Evolutionary conservation across 2,888 invertebrate species (phyloP).

Genomic region (Drosophila birchii): DNA sequence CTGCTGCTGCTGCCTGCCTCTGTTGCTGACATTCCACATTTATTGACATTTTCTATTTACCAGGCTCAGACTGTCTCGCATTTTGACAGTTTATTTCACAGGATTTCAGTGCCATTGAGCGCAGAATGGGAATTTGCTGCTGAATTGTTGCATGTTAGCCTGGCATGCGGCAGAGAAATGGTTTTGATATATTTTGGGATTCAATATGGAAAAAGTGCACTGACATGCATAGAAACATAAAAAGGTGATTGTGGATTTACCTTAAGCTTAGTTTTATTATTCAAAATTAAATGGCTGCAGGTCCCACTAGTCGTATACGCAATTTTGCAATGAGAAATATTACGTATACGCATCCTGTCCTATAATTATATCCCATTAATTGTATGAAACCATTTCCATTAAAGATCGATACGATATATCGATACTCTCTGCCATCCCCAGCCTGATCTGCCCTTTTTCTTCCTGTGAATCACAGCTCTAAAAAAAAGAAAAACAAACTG

Average conservation of each 20-base stretch:
- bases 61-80: conserved; percentile 28
- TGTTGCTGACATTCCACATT: conserved; percentile 33
- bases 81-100: conserved; percentile 59
- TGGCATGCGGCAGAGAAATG: conserved; percentile 27
- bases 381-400: not conserved
- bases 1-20: conserved; percentile 8
- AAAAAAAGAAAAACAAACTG: not conserved
- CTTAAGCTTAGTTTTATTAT: not conserved
- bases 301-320: not conserved
- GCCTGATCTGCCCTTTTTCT: not conserved
- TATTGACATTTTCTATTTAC: conserved; percentile 75
- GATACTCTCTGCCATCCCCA: not conserved
- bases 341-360: not conserved
- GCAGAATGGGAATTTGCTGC: conserved; percentile 32
- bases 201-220: conserved; percentile 18
- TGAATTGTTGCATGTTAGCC: conserved; percentile 42
- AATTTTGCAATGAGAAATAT: not conserved
- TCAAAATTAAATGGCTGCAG: too few species aligned
- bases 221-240: conserved; percentile 1
- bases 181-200: conserved; percentile 26
- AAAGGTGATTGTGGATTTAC: not conserved
- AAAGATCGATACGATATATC: not conserved
- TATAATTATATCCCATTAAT: not conserved
- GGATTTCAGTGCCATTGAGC: conserved; percentile 29
- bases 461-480: conserved; percentile 2